A percentile compares a stretch with the other conserved stretches of the same genome.
phyloP scores from a whole-genome alignment of 2,113 vertebrate species.

The Xenopus borealis region DNA sequence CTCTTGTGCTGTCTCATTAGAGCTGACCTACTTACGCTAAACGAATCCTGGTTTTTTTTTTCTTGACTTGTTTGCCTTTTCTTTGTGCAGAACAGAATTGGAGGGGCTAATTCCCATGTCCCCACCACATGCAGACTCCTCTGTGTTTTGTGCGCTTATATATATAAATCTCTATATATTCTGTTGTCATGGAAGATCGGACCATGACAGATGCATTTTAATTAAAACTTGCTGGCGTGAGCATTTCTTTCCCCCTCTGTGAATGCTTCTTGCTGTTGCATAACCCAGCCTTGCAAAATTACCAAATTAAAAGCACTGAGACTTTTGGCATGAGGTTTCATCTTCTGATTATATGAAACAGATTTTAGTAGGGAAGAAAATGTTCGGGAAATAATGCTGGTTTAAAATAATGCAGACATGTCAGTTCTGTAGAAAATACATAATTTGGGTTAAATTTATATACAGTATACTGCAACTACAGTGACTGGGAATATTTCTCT shows the following conservation, averaged over 20 bases:
- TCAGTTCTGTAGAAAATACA: too few species aligned
- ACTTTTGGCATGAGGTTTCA: too few species aligned
- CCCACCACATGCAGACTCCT: background rate
- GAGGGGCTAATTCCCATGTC: background rate
- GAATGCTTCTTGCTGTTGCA: too few species aligned
- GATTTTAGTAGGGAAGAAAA: too few species aligned
- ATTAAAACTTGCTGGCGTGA: slow-evolving; percentile 8
- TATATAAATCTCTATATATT: background rate
- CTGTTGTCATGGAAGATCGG: background rate
- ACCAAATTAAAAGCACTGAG: too few species aligned
- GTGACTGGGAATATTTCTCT: too few species aligned
- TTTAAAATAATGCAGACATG: too few species aligned
- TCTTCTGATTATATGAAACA: too few species aligned
- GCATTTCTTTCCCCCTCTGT: background rate
- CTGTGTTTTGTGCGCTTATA: background rate
- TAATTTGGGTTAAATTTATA: too few species aligned
- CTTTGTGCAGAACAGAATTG: slow-evolving; percentile 21
- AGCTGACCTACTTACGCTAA: slow-evolving; percentile 58
- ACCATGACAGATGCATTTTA: slow-evolving; percentile 17
- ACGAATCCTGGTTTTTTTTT: slow-evolving; percentile 40
- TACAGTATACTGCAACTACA: too few species aligned
- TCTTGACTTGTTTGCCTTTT: slow-evolving; percentile 46
- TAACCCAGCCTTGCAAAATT: too few species aligned
- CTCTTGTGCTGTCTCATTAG: slow-evolving; percentile 50
- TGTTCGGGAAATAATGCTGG: too few species aligned